phyloP scores from a whole-genome alignment of 2,888 invertebrate genomes.

The Cactoblastis cactorum region DNA sequence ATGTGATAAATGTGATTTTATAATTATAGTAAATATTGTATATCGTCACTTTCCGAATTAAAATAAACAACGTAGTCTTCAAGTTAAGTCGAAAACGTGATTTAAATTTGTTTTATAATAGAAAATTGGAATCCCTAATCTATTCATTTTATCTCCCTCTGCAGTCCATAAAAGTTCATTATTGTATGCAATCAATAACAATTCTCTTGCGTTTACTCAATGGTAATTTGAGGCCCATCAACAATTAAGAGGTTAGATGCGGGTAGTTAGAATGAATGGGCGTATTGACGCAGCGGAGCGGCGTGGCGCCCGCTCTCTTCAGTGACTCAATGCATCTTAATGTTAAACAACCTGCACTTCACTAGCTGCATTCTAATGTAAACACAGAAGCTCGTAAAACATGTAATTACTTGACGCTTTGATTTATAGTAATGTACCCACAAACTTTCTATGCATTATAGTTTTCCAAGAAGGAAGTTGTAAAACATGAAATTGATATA shows the following conservation, averaged over 20 bases:
- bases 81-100: too few species aligned
- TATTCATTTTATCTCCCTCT: neutral
- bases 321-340: conserved; percentile 24
- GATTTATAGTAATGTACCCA: conserved; percentile 3
- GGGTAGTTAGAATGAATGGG: conserved; percentile 45
- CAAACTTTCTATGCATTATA: neutral
- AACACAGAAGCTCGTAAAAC: conserved; percentile 10
- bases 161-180: neutral
- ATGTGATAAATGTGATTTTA: too few species aligned
- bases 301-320: conserved; percentile 33
- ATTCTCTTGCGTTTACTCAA: conserved; percentile 14
- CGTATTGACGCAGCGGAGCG: conserved; percentile 40
- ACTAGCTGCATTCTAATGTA: conserved; percentile 1
- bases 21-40: too few species aligned
- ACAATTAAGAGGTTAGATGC: conserved; percentile 52
- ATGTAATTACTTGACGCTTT: conserved; percentile 6
- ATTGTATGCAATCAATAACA: neutral
- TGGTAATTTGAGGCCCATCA: conserved; percentile 43
- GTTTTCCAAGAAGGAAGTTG: neutral
- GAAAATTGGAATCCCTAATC: too few species aligned
- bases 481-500: neutral
- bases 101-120: neutral
- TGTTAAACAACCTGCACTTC: neutral
- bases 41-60: too few species aligned
- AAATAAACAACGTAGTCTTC: too few species aligned